Evolutionary conservation across 2,113 vertebrate species (phyloP).

Genomic region (Chloebia gouldiae): DNA sequence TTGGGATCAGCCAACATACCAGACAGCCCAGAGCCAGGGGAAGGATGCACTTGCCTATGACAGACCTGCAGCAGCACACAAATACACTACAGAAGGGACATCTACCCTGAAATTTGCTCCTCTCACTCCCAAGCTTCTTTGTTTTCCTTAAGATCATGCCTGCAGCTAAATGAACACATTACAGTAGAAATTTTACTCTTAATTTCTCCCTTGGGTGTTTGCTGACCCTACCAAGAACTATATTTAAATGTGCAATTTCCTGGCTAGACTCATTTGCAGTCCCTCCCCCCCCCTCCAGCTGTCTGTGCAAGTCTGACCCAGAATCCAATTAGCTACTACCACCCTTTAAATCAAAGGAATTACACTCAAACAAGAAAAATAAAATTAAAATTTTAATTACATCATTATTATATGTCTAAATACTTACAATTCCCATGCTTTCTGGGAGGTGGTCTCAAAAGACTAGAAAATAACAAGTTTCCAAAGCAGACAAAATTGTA

Average conservation of each 20-base stretch:
- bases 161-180: slow-evolving; percentile 42
- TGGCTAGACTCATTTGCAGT: slow-evolving; percentile 33
- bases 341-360: slow-evolving; percentile 32
- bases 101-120: not conserved
- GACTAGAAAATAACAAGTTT: not conserved
- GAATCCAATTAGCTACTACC: slow-evolving; percentile 48
- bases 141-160: not conserved
- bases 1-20: not conserved
- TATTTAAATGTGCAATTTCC: slow-evolving; percentile 61
- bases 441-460: not conserved
- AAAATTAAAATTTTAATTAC: slow-evolving; percentile 39
- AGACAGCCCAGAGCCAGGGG: not conserved
- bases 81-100: not conserved
- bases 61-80: not conserved
- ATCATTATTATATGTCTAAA: not conserved
- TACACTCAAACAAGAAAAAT: slow-evolving; percentile 16
- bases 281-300: not conserved
- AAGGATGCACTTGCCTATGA: not conserved
- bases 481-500: not conserved
- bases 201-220: slow-evolving; percentile 35
- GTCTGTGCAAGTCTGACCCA: not conserved
- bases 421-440: not conserved
- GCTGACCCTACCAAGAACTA: slow-evolving; percentile 45
- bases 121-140: not conserved
- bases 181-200: not conserved